Conservation (phyloP, 2,113 vertebrate genomes). For the Centrocercus urophasianus region DNA sequence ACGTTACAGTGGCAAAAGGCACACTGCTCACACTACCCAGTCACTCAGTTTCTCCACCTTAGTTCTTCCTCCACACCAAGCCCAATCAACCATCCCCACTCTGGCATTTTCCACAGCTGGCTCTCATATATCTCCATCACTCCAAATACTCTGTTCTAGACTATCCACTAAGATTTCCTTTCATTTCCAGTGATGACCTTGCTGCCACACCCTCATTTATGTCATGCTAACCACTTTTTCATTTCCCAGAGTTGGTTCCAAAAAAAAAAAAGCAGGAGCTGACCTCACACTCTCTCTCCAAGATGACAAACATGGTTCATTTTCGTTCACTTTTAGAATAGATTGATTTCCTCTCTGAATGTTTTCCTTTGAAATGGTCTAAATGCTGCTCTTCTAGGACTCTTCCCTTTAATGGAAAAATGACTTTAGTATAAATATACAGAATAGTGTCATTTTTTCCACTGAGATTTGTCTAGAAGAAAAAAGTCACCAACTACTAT, state of each 20-base stretch:
- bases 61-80: not conserved
- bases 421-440: not conserved
- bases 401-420: not conserved
- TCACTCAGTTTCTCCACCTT: not conserved
- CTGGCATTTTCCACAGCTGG: not conserved
- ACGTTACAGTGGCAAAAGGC: not conserved
- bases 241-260: not conserved
- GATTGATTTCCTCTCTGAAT: not conserved
- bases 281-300: not conserved
- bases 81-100: fast-evolving
- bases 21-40: not conserved
- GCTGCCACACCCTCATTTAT: not conserved
- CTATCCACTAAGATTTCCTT: not conserved
- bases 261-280: not conserved
- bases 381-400: not conserved
- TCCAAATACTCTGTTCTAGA: not conserved
- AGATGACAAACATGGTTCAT: not conserved
- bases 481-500: not conserved
- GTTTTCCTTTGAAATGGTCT: not conserved
- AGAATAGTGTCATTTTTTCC: not conserved
- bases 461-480: not conserved
- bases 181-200: not conserved
- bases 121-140: not conserved
- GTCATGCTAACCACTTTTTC: not conserved
- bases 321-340: not conserved